Conservation (phyloP, 2,113 vertebrate species). For the Xenopus borealis region DNA sequence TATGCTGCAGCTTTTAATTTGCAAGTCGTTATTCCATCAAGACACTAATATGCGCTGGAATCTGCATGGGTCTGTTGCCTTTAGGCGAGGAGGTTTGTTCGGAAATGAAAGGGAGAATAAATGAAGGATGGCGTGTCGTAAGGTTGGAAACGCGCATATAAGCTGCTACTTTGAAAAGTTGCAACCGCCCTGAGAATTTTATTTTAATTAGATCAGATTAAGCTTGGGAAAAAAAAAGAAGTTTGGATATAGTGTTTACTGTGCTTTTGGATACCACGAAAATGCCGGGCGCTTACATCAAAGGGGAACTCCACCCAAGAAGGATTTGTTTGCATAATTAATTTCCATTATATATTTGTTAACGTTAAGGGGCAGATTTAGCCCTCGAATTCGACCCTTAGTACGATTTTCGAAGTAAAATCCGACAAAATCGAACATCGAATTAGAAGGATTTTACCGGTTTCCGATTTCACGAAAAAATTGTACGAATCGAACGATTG, state of each 20-base stretch:
- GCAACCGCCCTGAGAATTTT: constrained; percentile 47
- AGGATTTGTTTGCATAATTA: too few relatives aligned
- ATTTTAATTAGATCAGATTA: constrained; percentile 51
- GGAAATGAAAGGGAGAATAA: constrained; percentile 56
- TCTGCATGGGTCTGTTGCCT: constrained; percentile 65
- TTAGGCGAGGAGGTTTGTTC: constrained; percentile 64
- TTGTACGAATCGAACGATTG: too few relatives aligned
- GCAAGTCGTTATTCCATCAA: constrained; percentile 59
- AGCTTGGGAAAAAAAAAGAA: constrained; percentile 41
- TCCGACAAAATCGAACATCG: too few relatives aligned
- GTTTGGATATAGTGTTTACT: neutral
- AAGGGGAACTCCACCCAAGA: too few relatives aligned
- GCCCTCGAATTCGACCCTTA: too few relatives aligned
- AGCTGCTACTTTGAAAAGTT: constrained; percentile 47
- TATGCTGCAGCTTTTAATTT: constrained; percentile 57
- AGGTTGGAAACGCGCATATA: constrained; percentile 48
- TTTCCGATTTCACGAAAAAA: too few relatives aligned
- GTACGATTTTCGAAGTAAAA: too few relatives aligned
- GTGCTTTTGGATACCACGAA: too few relatives aligned
- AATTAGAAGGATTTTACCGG: too few relatives aligned
- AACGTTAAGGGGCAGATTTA: too few relatives aligned
- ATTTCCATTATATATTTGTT: too few relatives aligned
- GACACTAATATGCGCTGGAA: constrained; percentile 59
- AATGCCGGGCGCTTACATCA: too few relatives aligned
- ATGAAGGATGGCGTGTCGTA: constrained; percentile 57